Evolutionary conservation across 1,140 invertebrate species (phyloP).

Genomic region (Lethrus apterus): DNA sequence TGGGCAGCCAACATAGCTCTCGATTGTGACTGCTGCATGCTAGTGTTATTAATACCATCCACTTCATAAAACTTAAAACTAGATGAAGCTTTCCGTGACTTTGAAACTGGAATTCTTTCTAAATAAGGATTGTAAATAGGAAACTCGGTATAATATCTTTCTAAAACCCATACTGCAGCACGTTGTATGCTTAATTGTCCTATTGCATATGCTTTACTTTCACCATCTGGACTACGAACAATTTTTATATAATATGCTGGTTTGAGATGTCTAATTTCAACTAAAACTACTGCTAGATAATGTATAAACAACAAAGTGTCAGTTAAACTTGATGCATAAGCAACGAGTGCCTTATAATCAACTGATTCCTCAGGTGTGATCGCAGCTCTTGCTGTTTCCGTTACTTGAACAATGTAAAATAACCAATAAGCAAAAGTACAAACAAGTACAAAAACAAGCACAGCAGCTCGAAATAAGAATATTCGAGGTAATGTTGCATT

Average conservation of each 20-base stretch:
- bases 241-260: constrained; percentile 86
- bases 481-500: constrained; percentile 88
- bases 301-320: constrained; percentile 94
- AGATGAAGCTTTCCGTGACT: constrained; percentile 66
- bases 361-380: constrained; percentile 68
- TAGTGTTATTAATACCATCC: constrained; percentile 70
- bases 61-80: constrained; percentile 97
- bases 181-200: constrained; percentile 92
- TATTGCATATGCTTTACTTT: constrained; percentile 74
- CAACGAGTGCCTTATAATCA: constrained; percentile 78
- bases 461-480: constrained; percentile 82
- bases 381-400: constrained; percentile 67
- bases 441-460: constrained; percentile 82
- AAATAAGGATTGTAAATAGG: constrained; percentile 94
- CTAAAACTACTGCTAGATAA: constrained; percentile 85
- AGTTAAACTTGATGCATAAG: constrained; percentile 82
- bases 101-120: constrained; percentile 80
- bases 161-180: constrained; percentile 87
- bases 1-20: constrained; percentile 62
- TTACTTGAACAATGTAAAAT: constrained; percentile 90
- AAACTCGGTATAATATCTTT: constrained; percentile 95
- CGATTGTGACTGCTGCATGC: constrained; percentile 57
- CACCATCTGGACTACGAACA: constrained; percentile 90
- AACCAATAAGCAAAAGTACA: constrained; percentile 96
- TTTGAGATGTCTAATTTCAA: constrained; percentile 87